phyloP scores from a whole-genome alignment of 2,113 vertebrate genomes.

The Columba janthina region DNA sequence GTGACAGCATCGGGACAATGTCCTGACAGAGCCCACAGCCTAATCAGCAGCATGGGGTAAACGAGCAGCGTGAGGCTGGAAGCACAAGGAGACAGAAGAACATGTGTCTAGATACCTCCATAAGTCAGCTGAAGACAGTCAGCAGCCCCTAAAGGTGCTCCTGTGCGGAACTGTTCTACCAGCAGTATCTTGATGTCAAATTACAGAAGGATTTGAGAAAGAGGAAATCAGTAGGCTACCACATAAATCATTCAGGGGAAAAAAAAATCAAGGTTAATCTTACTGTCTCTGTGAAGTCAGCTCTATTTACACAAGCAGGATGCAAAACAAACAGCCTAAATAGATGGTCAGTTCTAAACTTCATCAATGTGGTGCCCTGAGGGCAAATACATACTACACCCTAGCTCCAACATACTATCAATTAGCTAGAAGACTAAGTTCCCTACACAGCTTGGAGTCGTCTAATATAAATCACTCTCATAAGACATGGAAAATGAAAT shows the following conservation, averaged over 20 bases:
- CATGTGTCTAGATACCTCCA: rapidly evolving
- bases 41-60: not conserved
- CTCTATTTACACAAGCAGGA: not conserved
- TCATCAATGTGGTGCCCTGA: not conserved
- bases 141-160: not conserved
- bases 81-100: not conserved
- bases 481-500: not conserved
- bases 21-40: not conserved
- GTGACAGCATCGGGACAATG: not conserved
- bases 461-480: not conserved
- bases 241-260: not conserved
- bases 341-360: not conserved
- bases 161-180: not conserved
- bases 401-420: not conserved
- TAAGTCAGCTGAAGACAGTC: not conserved
- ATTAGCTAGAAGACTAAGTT: not conserved
- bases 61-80: not conserved
- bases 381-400: not conserved
- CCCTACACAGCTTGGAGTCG: not conserved
- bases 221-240: not conserved
- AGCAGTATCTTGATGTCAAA: not conserved
- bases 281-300: not conserved
- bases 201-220: not conserved
- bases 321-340: not conserved
- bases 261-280: not conserved